Evolutionary conservation across 2,888 invertebrate genomes (phyloP).

Genomic region (Dichetophora obliterata): DNA sequence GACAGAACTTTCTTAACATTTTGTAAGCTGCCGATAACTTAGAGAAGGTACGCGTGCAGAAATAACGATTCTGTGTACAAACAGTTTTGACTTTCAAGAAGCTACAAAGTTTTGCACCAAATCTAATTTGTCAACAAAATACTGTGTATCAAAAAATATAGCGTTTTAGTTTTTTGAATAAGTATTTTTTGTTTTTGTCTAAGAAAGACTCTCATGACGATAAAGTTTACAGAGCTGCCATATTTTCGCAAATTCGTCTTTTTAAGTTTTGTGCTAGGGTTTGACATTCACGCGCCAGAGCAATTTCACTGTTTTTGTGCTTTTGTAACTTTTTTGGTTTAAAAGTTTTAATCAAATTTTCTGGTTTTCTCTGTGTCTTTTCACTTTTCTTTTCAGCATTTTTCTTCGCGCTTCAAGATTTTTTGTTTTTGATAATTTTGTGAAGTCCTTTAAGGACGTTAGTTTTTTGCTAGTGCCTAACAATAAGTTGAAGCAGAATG

Average conservation of each 20-base stretch:
- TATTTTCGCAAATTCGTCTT: constrained; percentile 26
- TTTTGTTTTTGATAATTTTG: background rate
- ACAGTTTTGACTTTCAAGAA: background rate
- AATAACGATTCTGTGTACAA: background rate
- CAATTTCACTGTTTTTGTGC: background rate
- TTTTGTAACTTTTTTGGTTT: background rate
- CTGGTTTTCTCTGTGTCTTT: background rate
- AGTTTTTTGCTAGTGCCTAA: background rate
- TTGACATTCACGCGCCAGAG: background rate
- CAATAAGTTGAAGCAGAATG: constrained; percentile 13
- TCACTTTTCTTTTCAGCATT: background rate
- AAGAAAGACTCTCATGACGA: background rate
- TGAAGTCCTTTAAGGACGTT: background rate
- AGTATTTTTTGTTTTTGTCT: background rate
- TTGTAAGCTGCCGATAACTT: constrained; percentile 14
- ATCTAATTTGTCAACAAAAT: constrained; percentile 34
- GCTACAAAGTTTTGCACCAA: constrained; percentile 28
- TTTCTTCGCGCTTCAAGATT: background rate
- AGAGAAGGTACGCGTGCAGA: constrained; percentile 21
- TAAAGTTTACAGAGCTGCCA: constrained; percentile 16
- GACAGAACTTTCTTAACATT: background rate
- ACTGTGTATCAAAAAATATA: background rate
- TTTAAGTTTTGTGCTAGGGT: constrained; percentile 9
- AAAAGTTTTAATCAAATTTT: constrained; percentile 27
- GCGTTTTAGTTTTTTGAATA: background rate